These are phyloP conservation scores for Rhynchophorus ferrugineus DNA, from an alignment of 1,140 invertebrate species.

Conservation along the genomic window DNA sequence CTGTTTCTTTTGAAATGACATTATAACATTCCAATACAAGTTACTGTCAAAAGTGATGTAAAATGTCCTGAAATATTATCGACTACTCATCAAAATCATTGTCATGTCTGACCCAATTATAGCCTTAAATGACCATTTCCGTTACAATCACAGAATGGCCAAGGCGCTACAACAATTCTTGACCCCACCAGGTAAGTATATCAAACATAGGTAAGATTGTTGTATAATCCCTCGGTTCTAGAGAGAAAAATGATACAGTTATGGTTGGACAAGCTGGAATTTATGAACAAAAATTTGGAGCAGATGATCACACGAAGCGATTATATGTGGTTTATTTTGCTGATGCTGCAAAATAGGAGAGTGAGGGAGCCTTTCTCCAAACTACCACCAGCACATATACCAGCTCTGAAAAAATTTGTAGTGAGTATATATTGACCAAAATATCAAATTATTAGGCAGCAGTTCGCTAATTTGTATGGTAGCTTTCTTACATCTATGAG, in stretches of 20 bases:
- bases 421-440: conserved; percentile 21
- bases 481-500: not conserved
- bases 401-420: conserved; percentile 36
- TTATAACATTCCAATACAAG: too few relatives aligned
- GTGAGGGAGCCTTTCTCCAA: conserved; percentile 38
- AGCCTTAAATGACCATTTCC: conserved; percentile 36
- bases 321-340: conserved; percentile 42
- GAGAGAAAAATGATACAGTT: conserved; percentile 32
- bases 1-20: too few relatives aligned
- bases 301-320: conserved; percentile 37
- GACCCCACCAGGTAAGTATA: conserved; percentile 31
- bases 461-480: not conserved
- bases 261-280: conserved; percentile 37
- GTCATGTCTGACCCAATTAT: conserved; percentile 21
- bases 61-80: too few relatives aligned
- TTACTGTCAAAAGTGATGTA: too few relatives aligned
- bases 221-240: conserved; percentile 11
- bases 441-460: not conserved
- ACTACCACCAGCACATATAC: conserved; percentile 33
- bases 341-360: conserved; percentile 38
- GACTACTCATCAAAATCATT: too few relatives aligned
- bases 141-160: conserved; percentile 38
- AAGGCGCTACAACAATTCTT: conserved; percentile 36
- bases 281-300: conserved; percentile 29
- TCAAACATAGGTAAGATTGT: not conserved